These are phyloP conservation scores for Clitarchus hookeri DNA, from an alignment of 2,888 invertebrate species.

Conservation along the genomic window DNA sequence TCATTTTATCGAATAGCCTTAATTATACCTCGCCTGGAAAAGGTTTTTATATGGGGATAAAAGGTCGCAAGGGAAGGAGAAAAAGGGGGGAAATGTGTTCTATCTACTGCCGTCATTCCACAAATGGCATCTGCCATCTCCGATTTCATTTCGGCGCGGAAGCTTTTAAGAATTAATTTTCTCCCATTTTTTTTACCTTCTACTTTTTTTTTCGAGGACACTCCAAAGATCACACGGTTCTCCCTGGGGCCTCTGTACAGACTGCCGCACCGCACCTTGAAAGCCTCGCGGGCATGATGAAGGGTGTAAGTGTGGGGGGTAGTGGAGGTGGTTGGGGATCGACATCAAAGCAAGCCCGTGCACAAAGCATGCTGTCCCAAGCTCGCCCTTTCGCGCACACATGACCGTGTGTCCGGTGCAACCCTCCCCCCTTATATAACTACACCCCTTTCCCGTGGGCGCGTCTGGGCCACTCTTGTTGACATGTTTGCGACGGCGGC, in stretches of 20 bases:
- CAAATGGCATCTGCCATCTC: slow-evolving; percentile 10
- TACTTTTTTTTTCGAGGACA: not conserved
- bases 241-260: not conserved
- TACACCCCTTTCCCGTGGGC: no score
- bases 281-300: no score
- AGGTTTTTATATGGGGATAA: not conserved
- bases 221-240: not conserved
- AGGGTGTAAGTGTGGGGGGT: no score
- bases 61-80: not conserved
- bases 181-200: not conserved
- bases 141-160: slow-evolving; percentile 7
- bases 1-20: not conserved
- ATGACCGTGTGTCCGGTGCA: not conserved
- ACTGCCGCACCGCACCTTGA: no score
- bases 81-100: not conserved
- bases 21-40: not conserved
- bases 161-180: slow-evolving; percentile 10
- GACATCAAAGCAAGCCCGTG: not conserved
- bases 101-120: not conserved
- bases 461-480: not conserved
- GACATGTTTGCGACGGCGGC: not conserved
- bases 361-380: not conserved
- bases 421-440: no score
- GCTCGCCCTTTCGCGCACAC: not conserved
- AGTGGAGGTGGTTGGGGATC: not conserved